Evolutionary conservation across 2,797 vertebrate species (phyloP), one percentile per base, ranked within the genome.

Genomic region (Harpagifer antarcticus): DNA sequence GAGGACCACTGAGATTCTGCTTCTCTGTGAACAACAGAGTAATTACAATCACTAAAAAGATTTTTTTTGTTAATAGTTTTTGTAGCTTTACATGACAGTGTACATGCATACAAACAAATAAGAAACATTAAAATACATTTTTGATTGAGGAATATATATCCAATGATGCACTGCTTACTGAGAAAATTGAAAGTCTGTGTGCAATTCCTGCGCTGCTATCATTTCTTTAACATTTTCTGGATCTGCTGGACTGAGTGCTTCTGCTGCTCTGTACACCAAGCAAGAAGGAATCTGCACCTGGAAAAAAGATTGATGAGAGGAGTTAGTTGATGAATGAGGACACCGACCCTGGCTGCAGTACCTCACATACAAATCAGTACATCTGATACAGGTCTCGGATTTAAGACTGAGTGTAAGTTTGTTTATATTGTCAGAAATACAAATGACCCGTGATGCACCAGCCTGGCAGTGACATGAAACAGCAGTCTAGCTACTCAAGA

Each of bases 1-100:
- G 96, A 97, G 89, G 97, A 97, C 86, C 97, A 96, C 92, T 96
- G 97, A 78, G 96, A 96, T 88, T 98, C 96, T 92, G 96, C 94
- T 92, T 97, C 97, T 96, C 97, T 99, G 90, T 78, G 76, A 89
- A 90, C 15, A 55, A 76, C 17, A 78, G n/a, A 85, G 49, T 55
- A 27, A 74, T 61, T 43, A 72, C 2, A 55, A 68, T 13, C 7
- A 42, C 0, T 0, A 53, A 68, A 17, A 14, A 68, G 2, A 67
- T 8, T n/a, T 68, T 3, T 37, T 9, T 33, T 1, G 7, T 23
- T 23, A 23, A 37, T 37, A 37, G 33, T 37, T 37, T 37, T 9
- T 37, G 33, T 37, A 37, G 33, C 33, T 37, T 37, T 9, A 33
- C 11, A 40, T 8, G 4, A 43, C 19, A 43, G 14, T 20, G 15